Conservation (phyloP, 2,888 invertebrate species). For the Spialia ferax region DNA sequence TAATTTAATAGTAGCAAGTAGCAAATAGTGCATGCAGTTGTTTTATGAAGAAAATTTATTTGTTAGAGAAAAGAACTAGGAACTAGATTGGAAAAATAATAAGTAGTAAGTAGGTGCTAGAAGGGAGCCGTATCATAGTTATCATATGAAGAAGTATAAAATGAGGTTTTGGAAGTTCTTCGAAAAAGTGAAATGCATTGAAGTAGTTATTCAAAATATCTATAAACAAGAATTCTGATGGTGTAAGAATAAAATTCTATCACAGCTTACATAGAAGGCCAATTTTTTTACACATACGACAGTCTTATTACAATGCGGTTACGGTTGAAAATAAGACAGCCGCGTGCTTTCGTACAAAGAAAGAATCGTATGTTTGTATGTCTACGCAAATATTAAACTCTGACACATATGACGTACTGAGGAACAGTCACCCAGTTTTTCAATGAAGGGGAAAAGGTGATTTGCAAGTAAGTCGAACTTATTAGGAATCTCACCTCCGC, state of each 20-base stretch:
- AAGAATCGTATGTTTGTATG: not conserved
- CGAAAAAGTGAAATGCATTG: not conserved
- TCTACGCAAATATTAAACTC: slow-evolving; percentile 10
- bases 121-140: no score
- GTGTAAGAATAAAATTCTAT: not conserved
- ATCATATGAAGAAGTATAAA: no score
- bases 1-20: not conserved
- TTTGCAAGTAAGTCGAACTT: slow-evolving; percentile 2
- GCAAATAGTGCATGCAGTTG: not conserved
- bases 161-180: no score
- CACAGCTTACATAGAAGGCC: not conserved
- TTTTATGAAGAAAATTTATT: no score
- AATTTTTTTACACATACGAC: not conserved
- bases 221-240: not conserved
- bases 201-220: not conserved
- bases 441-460: not conserved
- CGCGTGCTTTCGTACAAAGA: not conserved
- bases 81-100: no score
- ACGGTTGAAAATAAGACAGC: not conserved
- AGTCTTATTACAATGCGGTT: not conserved
- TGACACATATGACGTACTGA: not conserved
- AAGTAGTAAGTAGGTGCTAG: no score
- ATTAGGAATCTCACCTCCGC: not conserved
- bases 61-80: no score
- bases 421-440: slow-evolving; percentile 26